Percentiles rank a stretch among this genome's conserved stretches.
phyloP scores from a whole-genome alignment of 2,797 vertebrate species.

The Intellagama lesueurii region DNA sequence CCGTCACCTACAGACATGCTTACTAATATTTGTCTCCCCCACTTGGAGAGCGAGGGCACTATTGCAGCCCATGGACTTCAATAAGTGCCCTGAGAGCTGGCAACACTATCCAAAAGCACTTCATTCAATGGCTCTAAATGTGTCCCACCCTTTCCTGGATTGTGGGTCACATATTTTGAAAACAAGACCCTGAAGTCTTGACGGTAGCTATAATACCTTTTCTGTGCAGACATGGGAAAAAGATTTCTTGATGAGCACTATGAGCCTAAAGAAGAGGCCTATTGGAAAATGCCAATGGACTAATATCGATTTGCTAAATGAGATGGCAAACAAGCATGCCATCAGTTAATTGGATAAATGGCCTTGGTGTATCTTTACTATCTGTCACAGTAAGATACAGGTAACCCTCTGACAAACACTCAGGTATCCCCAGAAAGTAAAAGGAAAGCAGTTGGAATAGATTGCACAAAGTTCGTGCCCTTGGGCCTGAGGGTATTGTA shows the following conservation, averaged over 20 bases:
- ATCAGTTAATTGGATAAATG: background rate
- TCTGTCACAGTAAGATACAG: background rate
- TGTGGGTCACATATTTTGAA: background rate
- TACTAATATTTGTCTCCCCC: too few species aligned
- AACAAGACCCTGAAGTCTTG: background rate
- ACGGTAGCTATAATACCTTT: background rate
- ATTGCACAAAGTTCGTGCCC: conserved; percentile 26
- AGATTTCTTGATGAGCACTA: background rate
- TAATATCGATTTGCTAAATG: conserved; percentile 18
- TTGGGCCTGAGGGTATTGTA: background rate
- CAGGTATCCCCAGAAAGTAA: background rate
- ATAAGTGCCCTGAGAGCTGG: too few species aligned
- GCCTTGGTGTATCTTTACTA: conserved; percentile 6
- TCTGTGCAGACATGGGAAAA: background rate
- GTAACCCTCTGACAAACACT: background rate
- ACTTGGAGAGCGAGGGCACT: too few species aligned
- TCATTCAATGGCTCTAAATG: too few species aligned
- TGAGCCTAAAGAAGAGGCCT: background rate
- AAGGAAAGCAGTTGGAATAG: conserved; percentile 47
- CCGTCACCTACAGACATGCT: too few species aligned
- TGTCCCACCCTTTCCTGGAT: too few species aligned
- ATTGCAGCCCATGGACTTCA: too few species aligned
- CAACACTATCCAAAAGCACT: too few species aligned
- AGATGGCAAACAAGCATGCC: background rate
- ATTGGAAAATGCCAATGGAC: background rate